Conservation (phyloP, 2,797 vertebrate species). For the Fistularia commersonii region DNA sequence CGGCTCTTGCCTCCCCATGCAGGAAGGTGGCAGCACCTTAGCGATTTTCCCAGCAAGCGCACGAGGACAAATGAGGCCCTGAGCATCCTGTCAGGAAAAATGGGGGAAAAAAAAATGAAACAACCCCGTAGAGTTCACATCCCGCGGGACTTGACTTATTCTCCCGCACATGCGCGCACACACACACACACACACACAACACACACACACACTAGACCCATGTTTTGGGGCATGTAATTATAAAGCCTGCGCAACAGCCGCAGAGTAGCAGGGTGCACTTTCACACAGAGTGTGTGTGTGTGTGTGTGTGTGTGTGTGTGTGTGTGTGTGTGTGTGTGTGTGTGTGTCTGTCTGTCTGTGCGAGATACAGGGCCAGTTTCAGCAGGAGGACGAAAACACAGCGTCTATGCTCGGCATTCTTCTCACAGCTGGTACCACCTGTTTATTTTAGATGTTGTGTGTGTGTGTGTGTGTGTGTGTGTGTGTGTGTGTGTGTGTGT, state of each 20-base stretch:
- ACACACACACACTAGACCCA: constrained; percentile 1
- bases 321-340: constrained; percentile 20
- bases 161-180: constrained; percentile 7
- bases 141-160: constrained; percentile 33
- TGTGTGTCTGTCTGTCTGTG: constrained; percentile 29
- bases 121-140: constrained; percentile 44
- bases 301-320: constrained; percentile 12
- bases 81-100: constrained; percentile 50
- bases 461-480: constrained; percentile 16
- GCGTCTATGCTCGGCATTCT: constrained; percentile 38
- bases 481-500: constrained; percentile 4
- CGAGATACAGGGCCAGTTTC: constrained; percentile 64
- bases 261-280: constrained; percentile 10
- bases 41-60: constrained; percentile 45
- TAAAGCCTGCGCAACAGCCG: constrained; percentile 33
- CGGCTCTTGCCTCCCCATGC: constrained; percentile 3
- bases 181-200: constrained; percentile 8
- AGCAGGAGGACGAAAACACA: constrained; percentile 40
- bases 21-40: constrained; percentile 19
- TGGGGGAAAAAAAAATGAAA: constrained; percentile 60
- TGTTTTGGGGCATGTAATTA: too few species aligned
- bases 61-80: constrained; percentile 61
- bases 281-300: constrained; percentile 1
- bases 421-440: constrained; percentile 53
- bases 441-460: constrained; percentile 42